Evolutionary conservation across 2,888 invertebrate species (phyloP).

Genomic region (Drosophila rellima): DNA sequence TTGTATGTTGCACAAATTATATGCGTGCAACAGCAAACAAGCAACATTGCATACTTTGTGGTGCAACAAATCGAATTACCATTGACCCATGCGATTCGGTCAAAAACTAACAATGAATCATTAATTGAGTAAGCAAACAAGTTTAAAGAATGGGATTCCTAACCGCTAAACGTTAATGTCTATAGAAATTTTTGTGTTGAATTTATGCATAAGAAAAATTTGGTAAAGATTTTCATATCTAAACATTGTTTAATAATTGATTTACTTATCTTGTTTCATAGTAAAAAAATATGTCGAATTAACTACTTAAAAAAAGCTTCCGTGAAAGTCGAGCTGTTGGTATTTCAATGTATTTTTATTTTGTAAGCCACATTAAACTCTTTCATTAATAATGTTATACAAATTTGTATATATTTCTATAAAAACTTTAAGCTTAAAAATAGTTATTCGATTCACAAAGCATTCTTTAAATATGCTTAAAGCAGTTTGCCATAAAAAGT

Average conservation of each 20-base stretch:
- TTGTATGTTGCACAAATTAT: conserved; percentile 45
- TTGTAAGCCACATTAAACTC: background rate
- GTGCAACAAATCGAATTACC: conserved; percentile 6
- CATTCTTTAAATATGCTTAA: conserved; percentile 9
- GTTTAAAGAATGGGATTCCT: background rate
- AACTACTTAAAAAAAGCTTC: no score
- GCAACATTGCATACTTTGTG: conserved; percentile 14
- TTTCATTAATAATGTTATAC: background rate
- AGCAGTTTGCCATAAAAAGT: conserved; percentile 3
- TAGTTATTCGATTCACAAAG: conserved; percentile 1
- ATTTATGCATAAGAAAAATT: background rate
- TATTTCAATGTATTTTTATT: no score
- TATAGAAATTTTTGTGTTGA: background rate
- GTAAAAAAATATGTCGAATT: no score
- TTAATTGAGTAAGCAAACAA: conserved; percentile 7
- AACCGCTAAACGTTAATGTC: background rate
- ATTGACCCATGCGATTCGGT: background rate
- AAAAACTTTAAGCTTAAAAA: background rate
- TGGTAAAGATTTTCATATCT: no score
- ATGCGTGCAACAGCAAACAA: conserved; percentile 14
- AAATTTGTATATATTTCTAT: background rate
- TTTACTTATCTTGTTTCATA: no score
- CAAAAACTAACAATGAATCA: conserved; percentile 20
- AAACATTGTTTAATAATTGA: no score
- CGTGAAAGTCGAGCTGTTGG: no score